These are phyloP conservation scores for Morinoia aosen DNA, from an alignment of 2,888 invertebrate species.

Conservation along the genomic window DNA sequence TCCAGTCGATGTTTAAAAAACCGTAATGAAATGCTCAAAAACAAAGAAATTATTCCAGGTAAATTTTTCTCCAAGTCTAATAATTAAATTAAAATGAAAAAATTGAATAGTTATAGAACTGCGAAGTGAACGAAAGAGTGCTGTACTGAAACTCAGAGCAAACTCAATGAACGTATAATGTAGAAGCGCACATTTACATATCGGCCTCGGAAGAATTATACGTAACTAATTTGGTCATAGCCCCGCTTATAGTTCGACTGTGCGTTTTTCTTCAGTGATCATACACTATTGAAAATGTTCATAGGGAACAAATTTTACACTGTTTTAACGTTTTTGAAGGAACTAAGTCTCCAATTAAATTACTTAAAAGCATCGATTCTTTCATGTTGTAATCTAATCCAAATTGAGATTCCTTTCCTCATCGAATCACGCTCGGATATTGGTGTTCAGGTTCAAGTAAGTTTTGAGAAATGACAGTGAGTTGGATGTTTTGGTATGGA, in stretches of 20 bases:
- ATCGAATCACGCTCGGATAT: neutral
- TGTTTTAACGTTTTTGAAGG: no score
- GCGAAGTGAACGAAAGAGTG: neutral
- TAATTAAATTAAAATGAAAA: neutral
- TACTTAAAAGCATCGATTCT: neutral
- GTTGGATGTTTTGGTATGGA: neutral
- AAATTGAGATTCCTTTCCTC: neutral
- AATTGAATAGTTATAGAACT: neutral
- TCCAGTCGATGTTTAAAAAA: neutral
- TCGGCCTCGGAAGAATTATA: neutral
- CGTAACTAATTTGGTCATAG: neutral
- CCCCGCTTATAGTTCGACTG: neutral
- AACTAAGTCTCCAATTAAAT: neutral
- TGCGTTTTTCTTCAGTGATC: neutral
- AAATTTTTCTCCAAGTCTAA: neutral
- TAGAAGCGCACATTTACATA: neutral
- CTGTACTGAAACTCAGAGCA: neutral
- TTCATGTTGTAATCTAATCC: neutral
- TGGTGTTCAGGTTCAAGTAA: neutral
- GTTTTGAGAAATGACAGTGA: neutral
- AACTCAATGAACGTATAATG: neutral
- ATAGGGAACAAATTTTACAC: no score
- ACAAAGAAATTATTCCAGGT: neutral
- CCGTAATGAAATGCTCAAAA: neutral
- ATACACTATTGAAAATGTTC: no score